Base-by-base conservation (phyloP, 2,888 invertebrate species). In the Danaus chrysippus region DNA sequence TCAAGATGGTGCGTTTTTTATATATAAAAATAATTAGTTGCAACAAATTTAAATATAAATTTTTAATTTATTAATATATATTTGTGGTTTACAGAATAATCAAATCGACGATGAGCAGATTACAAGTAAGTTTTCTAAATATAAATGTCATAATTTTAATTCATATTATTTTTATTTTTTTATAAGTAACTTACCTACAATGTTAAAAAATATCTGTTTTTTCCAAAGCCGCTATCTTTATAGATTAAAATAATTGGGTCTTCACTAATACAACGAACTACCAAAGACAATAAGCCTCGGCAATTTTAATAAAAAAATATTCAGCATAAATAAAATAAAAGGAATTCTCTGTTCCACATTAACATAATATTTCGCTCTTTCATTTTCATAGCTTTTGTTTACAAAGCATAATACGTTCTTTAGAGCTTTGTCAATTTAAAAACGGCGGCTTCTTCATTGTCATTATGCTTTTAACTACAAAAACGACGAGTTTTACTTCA, bases 71-170 rank as follows among this genome's bases (percentile, higher is more conserved):
- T 63, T 63, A 59, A 42, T 55, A 60, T 63, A 62, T 59, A 68
- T 62, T 70, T 61, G 64, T 54, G 60, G 55, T 59, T 66, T 84
- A 63, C 86, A 88, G 83, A 82, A 77, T 53, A 83, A 75, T 61
- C 85, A 85, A 74, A 78, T 87, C 54, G 91, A 91, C 68, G 91
- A 91, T 66, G 91, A 91, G 72, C 91, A 92, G 74, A 87, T 91
- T 56, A 82, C 88, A 62, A 91, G 92, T 92, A 72, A 91, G 91
- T 89, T 58, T 63, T 58, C 13, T 55, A 53, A 56, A 9, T n/a
- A 13, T n/a, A n/a, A 46, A n/a, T n/a, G 9, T 13, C n/a, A 13
- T n/a, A 15, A 46, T 46, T 13, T 15, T n/a, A 15, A n/a, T 46
- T 11, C 15, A 15, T n/a, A 46, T 46, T 46, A 13, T n/a, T 10